phyloP scores from a whole-genome alignment of 2,797 vertebrate species.

The Cryptoblepharus egeriae region DNA sequence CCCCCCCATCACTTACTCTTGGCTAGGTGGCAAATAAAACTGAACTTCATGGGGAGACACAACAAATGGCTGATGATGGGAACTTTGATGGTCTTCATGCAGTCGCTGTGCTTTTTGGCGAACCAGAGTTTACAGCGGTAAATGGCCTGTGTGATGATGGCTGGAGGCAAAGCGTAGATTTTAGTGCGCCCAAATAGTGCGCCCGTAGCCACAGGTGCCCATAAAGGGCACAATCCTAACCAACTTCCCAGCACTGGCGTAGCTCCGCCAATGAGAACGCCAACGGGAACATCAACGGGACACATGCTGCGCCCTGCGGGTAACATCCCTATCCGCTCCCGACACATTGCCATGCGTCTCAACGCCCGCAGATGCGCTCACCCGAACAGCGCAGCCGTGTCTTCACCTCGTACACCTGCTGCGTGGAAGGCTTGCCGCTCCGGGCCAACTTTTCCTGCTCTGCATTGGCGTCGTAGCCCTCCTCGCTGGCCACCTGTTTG shows the following conservation, averaged over 20 bases:
- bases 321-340: too few species aligned
- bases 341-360: too few species aligned
- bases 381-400: slow-evolving; percentile 84
- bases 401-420: slow-evolving; percentile 80
- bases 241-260: too few species aligned
- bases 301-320: too few species aligned
- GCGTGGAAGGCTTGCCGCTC: slow-evolving; percentile 57
- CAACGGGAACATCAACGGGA: too few species aligned
- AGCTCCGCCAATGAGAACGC: too few species aligned
- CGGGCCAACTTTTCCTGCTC: fast-evolving
- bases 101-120: slow-evolving; percentile 66
- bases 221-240: too few species aligned
- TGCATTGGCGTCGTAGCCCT: slow-evolving; percentile 55
- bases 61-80: slow-evolving; percentile 86
- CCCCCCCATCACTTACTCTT: slow-evolving; percentile 71
- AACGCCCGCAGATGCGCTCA: too few species aligned
- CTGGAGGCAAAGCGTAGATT: slow-evolving; percentile 63
- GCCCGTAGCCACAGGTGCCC: too few species aligned
- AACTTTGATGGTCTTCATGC: slow-evolving; percentile 71
- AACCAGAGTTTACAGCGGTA: slow-evolving; percentile 85
- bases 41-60: slow-evolving; percentile 88
- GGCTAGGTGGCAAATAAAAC: slow-evolving; percentile 83
- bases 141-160: slow-evolving; percentile 78
- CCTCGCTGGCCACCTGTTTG: slow-evolving; percentile 77
- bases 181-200: too few species aligned